Evolutionary conservation across 2,113 vertebrate genomes (phyloP).

Genomic region (Tyto alba): DNA sequence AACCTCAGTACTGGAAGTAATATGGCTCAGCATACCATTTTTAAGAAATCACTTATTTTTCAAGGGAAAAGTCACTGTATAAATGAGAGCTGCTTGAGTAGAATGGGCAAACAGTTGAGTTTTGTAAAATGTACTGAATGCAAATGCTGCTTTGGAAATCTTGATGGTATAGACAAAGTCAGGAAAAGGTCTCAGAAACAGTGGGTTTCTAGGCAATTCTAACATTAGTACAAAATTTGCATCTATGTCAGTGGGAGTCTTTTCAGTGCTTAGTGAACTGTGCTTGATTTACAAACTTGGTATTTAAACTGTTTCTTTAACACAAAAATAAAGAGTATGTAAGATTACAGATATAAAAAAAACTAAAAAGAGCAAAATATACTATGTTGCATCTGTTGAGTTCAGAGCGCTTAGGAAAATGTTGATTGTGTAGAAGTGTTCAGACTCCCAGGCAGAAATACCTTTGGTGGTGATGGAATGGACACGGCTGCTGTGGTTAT

Average conservation of each 20-base stretch:
- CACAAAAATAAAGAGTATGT: background rate
- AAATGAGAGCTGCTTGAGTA: background rate
- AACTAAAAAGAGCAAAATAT: background rate
- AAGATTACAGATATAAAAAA: background rate
- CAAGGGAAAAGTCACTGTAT: background rate
- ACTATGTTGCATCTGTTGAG: accelerated
- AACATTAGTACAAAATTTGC: conserved; percentile 4
- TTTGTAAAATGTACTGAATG: background rate
- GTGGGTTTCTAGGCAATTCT: background rate
- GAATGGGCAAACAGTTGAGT: background rate
- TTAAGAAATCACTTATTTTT: background rate
- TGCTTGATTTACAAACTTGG: conserved; percentile 11
- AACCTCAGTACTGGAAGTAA: background rate
- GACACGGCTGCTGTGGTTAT: background rate
- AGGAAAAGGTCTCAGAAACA: background rate
- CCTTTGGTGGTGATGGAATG: background rate
- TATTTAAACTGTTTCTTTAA: background rate
- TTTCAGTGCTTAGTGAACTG: conserved; percentile 7
- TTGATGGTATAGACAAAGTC: background rate
- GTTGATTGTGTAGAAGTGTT: background rate
- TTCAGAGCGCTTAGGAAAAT: background rate
- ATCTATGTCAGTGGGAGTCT: conserved; percentile 23
- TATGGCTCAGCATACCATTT: background rate
- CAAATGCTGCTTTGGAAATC: background rate
- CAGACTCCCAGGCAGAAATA: background rate